Evolutionary conservation across 2,888 invertebrate species (phyloP).

Genomic region (Sphinx pinastri): DNA sequence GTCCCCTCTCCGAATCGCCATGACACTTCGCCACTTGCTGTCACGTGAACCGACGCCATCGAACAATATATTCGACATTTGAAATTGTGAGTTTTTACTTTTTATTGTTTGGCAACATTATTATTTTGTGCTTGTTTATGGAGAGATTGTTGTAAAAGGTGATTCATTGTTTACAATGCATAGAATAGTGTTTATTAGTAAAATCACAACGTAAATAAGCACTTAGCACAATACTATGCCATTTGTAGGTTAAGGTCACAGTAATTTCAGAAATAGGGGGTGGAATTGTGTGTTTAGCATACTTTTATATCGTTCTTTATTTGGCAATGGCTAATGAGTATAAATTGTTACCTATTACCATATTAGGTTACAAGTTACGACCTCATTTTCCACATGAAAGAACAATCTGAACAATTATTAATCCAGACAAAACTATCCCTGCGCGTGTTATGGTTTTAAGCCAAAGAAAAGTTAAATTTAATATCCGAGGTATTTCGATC

Average conservation of each 20-base stretch:
- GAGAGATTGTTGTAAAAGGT: neutral
- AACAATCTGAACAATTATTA: too few species aligned
- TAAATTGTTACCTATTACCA: too few species aligned
- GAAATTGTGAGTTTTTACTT: conserved; percentile 25
- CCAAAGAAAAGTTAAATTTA: too few species aligned
- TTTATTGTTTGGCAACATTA: conserved; percentile 24
- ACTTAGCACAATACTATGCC: neutral
- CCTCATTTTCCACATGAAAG: too few species aligned
- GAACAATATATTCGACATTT: conserved; percentile 20
- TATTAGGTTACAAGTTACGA: too few species aligned
- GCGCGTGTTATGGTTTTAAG: too few species aligned
- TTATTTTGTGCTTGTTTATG: neutral
- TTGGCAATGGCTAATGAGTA: neutral
- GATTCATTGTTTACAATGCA: conserved; percentile 9
- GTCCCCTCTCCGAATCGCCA: conserved; percentile 20
- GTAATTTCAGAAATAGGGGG: neutral
- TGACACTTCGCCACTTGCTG: conserved; percentile 26
- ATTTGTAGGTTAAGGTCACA: neutral
- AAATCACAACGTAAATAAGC: neutral
- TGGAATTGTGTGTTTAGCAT: neutral
- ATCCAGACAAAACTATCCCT: too few species aligned
- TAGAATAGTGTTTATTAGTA: neutral
- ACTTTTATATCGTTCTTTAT: neutral
- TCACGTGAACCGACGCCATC: conserved; percentile 24
- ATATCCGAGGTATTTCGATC: too few species aligned